Conservation (phyloP, 2,888 invertebrate genomes). For the Andrena hattorfiana region DNA sequence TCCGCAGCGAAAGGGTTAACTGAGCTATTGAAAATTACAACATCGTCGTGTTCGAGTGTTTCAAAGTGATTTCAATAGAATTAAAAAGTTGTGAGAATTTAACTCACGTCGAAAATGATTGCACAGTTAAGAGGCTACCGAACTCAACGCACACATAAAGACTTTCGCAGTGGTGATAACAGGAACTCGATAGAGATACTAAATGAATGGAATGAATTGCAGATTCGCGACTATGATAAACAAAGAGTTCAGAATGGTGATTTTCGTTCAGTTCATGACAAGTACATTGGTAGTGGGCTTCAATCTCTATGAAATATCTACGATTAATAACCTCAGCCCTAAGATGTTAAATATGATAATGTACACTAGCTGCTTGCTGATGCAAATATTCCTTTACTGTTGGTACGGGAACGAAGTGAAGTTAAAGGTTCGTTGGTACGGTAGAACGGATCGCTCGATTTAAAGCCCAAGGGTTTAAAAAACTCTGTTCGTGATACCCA, state of each 20-base stretch:
- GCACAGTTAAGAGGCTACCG: too few relatives aligned
- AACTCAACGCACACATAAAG: not conserved
- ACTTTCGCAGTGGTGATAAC: not conserved
- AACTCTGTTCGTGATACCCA: too few relatives aligned
- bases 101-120: too few relatives aligned
- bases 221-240: conserved; percentile 10
- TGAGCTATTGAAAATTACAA: too few relatives aligned
- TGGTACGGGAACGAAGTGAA: conserved; percentile 53
- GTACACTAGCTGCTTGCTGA: conserved; percentile 55
- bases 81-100: too few relatives aligned
- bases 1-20: too few relatives aligned
- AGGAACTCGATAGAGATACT: not conserved
- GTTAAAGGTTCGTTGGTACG: not conserved
- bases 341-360: not conserved
- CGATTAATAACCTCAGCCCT: not conserved
- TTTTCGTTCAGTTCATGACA: not conserved
- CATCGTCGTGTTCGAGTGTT: too few relatives aligned
- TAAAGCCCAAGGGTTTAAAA: too few relatives aligned
- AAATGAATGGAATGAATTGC: not conserved
- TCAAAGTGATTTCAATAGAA: too few relatives aligned
- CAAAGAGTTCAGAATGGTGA: not conserved
- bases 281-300: not conserved
- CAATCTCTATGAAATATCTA: conserved; percentile 1
- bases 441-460: not conserved
- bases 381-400: conserved; percentile 70